Conservation (phyloP, 2,113 vertebrate species). For the Micromys minutus region DNA sequence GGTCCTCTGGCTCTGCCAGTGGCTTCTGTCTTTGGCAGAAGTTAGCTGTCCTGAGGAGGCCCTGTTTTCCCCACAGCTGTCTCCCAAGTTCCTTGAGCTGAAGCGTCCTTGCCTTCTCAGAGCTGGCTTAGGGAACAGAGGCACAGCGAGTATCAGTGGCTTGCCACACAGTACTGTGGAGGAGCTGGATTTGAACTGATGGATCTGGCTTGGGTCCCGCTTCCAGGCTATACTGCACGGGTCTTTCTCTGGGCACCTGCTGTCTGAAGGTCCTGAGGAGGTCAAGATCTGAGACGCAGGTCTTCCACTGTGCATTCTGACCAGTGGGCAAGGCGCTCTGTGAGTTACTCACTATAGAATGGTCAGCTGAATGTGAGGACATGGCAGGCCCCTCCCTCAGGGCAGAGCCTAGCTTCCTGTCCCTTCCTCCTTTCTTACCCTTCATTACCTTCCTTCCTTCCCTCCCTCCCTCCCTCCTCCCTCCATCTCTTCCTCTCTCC, state of each 20-base stretch:
- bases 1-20: not conserved
- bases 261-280: not conserved
- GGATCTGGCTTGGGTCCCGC: not conserved
- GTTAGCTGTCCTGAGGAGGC: not conserved
- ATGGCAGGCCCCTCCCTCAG: too few species aligned
- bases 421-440: too few species aligned
- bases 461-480: too few species aligned
- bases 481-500: not conserved
- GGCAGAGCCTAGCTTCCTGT: not conserved
- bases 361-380: rapidly evolving
- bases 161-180: not conserved
- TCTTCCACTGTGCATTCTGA: not conserved
- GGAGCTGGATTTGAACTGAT: not conserved
- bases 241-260: not conserved
- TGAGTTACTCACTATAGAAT: not conserved
- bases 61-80: rapidly evolving
- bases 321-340: rapidly evolving
- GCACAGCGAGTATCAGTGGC: not conserved
- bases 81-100: not conserved
- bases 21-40: not conserved
- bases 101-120: not conserved
- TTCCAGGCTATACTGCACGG: too few species aligned
- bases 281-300: not conserved
- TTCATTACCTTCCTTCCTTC: too few species aligned
- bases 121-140: not conserved